phyloP scores from a whole-genome alignment of 1,140 invertebrate species.

The Papilio glaucus region DNA sequence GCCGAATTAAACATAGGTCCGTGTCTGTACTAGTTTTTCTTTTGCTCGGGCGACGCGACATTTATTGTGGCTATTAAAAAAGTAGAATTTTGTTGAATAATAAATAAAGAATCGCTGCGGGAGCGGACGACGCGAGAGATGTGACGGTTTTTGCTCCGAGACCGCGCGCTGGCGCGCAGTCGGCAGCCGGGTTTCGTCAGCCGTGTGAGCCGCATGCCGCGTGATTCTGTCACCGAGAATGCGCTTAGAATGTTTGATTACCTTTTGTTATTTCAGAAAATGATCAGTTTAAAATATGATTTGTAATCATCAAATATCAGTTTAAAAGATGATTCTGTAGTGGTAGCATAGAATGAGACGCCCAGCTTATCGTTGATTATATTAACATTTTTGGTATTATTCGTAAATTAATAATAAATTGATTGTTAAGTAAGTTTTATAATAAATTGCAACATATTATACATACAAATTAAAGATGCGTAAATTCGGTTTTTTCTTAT shows the following conservation, averaged over 20 bases:
- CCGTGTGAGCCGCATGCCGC: constrained; percentile 47
- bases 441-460: too few relatives aligned
- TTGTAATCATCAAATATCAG: too few relatives aligned
- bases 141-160: constrained; percentile 57
- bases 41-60: constrained; percentile 44
- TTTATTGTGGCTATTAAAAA: constrained; percentile 56
- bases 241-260: constrained; percentile 30
- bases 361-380: too few relatives aligned
- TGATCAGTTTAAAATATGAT: not conserved
- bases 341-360: too few relatives aligned
- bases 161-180: constrained; percentile 29
- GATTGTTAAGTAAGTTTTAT: too few relatives aligned
- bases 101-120: constrained; percentile 54
- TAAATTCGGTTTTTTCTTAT: too few relatives aligned
- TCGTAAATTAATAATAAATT: too few relatives aligned
- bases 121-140: constrained; percentile 47
- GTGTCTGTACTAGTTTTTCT: constrained; percentile 53
- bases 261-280: not conserved
- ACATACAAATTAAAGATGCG: too few relatives aligned
- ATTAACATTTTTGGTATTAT: too few relatives aligned
- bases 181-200: constrained; percentile 50
- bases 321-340: too few relatives aligned
- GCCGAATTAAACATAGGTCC: constrained; percentile 47
- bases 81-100: constrained; percentile 64
- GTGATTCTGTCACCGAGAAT: constrained; percentile 46